Base-by-base conservation (phyloP, 2,797 vertebrate genomes). In the Sebastes itinus region DNA sequence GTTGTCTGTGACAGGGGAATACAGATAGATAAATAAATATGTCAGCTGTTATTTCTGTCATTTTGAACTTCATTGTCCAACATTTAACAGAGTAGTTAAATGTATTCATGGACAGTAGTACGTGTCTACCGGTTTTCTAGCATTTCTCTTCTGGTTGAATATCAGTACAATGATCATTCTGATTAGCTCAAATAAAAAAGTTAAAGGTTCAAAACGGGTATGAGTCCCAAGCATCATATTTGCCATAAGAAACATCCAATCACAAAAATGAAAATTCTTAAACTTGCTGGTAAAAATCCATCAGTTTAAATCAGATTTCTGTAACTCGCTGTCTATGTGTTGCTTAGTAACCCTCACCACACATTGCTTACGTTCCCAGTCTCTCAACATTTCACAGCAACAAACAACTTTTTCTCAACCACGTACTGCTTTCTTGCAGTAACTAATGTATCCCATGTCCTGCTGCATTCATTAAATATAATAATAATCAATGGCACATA, bases 1-100 rank as follows among this genome's bases (percentile, higher is more conserved):
- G 74, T 95, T 95, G 65, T 93, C 96, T 42, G 83, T 10, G 12
- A 72, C 12, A 62, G 6, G 3, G 23, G 16, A 62, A 75, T 6
- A 84, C 7, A 77, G 30, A 75, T 5, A 66, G 7, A 58, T 1
- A 5, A 9, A 16, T 67, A n/a, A 25, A 38, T 38, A 0, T 0
- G 35, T 38, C 35, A 0, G 10, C 7, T 64, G n/a, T 30, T 23
- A 1, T 20, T 38, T 60, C 6, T 42, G 14, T 46, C 22, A 23
- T 22, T 63, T 27, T 69, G 4, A 63, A 52, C 16, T n/a, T 18
- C 0, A 46, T 1, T 12, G 2, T 42, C 11, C 7, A 38, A 14
- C 27, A 18, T 16, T 42, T 42, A 46, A 54, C n/a, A 60, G 12
- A 60, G 12, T 42, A 38, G 22, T 1, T 49, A 49, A 10, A 25